Percentiles rank a stretch among this genome's conserved stretches.
phyloP scores from a whole-genome alignment of 2,888 invertebrate genomes.

The Sphaeridia pumilis region DNA sequence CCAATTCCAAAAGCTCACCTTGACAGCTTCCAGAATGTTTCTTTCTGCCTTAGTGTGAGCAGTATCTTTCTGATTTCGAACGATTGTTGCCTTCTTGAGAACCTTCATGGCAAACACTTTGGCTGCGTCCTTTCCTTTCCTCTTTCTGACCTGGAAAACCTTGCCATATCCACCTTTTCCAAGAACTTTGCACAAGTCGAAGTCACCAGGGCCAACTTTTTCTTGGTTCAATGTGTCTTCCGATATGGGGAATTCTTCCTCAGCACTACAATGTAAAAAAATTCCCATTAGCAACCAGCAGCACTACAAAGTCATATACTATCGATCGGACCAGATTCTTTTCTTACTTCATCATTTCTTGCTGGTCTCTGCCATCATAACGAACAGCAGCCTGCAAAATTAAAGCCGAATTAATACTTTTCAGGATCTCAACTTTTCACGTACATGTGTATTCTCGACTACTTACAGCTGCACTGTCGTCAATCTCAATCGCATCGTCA shows the following conservation, averaged over 20 bases:
- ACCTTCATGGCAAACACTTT: slow-evolving; percentile 99
- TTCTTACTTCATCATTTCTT: slow-evolving; percentile 36
- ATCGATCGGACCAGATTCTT: no score
- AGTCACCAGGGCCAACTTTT: slow-evolving; percentile 89
- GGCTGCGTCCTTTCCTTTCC: slow-evolving; percentile 77
- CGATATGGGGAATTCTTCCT: slow-evolving; percentile 58
- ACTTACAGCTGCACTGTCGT: slow-evolving; percentile 37
- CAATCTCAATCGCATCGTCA: slow-evolving; percentile 77
- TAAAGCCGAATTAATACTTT: no score
- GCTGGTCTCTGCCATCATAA: slow-evolving; percentile 33
- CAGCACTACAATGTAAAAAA: slow-evolving; percentile 44
- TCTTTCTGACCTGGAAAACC: slow-evolving; percentile 88
- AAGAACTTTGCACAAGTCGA: slow-evolving; percentile 87
- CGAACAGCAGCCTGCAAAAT: slow-evolving; percentile 23
- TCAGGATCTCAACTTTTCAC: not conserved
- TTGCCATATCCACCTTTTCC: slow-evolving; percentile 99
- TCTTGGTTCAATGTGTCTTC: slow-evolving; percentile 70
- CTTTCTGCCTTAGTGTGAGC: slow-evolving; percentile 99
- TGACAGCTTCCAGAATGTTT: slow-evolving; percentile 97
- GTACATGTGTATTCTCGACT: no score
- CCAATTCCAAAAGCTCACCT: no score
- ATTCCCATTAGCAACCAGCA: no score
- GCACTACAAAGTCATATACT: no score
- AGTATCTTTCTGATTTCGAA: slow-evolving; percentile 97
- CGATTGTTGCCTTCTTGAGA: slow-evolving; percentile 91